Base-by-base conservation (phyloP, 2,113 vertebrate species). In the Mustela lutreola region DNA sequence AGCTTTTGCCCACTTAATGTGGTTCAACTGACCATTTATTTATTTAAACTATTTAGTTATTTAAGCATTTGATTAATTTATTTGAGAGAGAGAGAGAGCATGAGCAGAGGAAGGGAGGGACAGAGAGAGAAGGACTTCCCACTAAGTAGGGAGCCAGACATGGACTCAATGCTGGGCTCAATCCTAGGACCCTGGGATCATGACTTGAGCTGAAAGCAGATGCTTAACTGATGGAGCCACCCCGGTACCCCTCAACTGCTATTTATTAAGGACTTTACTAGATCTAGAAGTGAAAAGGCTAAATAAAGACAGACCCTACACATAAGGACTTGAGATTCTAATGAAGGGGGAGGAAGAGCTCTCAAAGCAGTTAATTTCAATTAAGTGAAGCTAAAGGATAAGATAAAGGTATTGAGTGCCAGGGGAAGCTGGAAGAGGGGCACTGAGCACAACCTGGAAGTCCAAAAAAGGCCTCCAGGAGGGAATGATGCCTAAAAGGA, bases 241-340 rank as follows among this genome's bases (percentile, higher is more conserved):
- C 33, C 67, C 10, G 8, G 18, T 19, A 19, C 8, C 33, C 33
- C 33, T 93, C 91, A 75, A 48, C 16, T 78, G 18, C 48, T 14
- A 80, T 70, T 91, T 62, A 83, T 50, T 84, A 89, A 75, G 45
- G 81, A 71, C 21, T 56, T 80, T 56, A 79, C 14, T 92, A 85
- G 45, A 85, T 67, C 39, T 65, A 73, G 58, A 83, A 19, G 50
- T 76, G 22, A 71, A 93, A 92, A 90, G 12, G 24, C 33, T 92
- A 56, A 78, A 78, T 63, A 70, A 87, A 92, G 58, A 83, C n/a
- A 82, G 48, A 21, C 33, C 14, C 26, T 2, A 86, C 16, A 24
- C 48, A 58, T 33, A 19, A 97, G 45, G 63, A 83, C 31, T 70
- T 93, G 63, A 92, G 33, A 73, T 39, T 93, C 53, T 91, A 95